Base-by-base conservation (phyloP, 2,888 invertebrate genomes). In the Synanthedon tipuliformis region DNA sequence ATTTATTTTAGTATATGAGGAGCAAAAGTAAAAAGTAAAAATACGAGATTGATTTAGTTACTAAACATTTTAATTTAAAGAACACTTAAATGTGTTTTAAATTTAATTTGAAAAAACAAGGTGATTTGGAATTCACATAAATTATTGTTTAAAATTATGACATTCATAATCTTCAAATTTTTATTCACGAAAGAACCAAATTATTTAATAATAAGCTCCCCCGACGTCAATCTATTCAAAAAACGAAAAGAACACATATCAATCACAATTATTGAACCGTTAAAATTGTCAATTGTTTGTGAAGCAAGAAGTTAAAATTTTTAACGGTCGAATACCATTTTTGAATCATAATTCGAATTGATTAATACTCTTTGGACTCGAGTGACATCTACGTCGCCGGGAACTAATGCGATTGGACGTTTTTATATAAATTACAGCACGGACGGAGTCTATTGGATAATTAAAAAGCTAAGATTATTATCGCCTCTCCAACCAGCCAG, bases 341-440 rank as follows among this genome's bases (percentile, higher is more conserved):
- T 67, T 62, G 63, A 71, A 73, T 69, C 68, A 67, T 70, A 69
- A 71, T 49, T 49, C 60, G 67, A 65, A 58, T 71, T 82, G 81
- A 84, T 83, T 81, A 81, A 80, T 81, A 78, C 75, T 71, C 71
- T 65, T 64, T 59, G 68, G 62, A 65, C 71, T 59, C 62, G 64
- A 71, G 64, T 73, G 75, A 74, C 76, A 83, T 75, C 71, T 71
- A 75, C 72, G 80, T 83, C 81, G 81, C 62, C 77, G 69, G 61
- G 66, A 67, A 65, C 65, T 82, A 82, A 86, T 80, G 73, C 73
- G 82, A 85, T 85, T 86, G 84, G 85, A 84, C 84, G 78, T 77
- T 78, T 81, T 66, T 72, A 75, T 80, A 81, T 79, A 80, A 80
- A 82, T 81, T 71, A 75, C 74, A 69, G 71, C 72, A 62, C 71